Base-by-base conservation (phyloP, 2,888 invertebrate genomes). In the Stenchaetothrips biformis region DNA sequence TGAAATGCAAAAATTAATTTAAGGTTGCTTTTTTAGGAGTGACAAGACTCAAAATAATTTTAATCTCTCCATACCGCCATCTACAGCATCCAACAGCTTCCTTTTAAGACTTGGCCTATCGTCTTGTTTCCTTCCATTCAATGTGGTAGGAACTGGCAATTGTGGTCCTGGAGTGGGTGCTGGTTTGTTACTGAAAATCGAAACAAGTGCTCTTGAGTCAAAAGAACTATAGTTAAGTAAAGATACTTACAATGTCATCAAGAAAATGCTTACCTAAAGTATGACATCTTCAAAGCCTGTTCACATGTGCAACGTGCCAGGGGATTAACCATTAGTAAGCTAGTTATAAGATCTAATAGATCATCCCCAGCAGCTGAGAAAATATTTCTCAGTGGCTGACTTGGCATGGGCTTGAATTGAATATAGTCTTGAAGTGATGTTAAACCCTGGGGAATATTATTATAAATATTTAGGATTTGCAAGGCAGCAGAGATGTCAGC, bases 341-440 rank as follows among this genome's bases (percentile, higher is more conserved):
- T 91, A 77, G 92, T 92, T 81, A 99, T 88, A 80, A 99, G 88
- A 82, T 93, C 91, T 48, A 99, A 87, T 62, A 98, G 89, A 89
- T 99, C 99, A 86, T 97, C 95, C 0, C 93, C 91, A 2, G 98
- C 98, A 1, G 99, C 99, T 78, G 96, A 96, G 87, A 99, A 99
- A 85, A 99, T 97, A 84, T 95, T 93, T 82, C 94, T 92, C 79
- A 99, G 87, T 6, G 95, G 95, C 74, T 94, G 95, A 0, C 94
- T 91, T 0, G 93, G 92, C 84, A 94, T 94, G 11, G 91, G 90
- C 86, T 97, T 98, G 87, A 98, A 98, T 86, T 95, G 93, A 83
- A 99, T 93, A 86, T 92, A 99, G 87, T 98, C 98, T 18, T 96
- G 95, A 78, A 99, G 87, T 80, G 89, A 90, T 81, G 90, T 92